Percentiles rank a stretch among this genome's conserved stretches.
phyloP scores from a whole-genome alignment of 2,113 vertebrate genomes.

The Origma solitaria region DNA sequence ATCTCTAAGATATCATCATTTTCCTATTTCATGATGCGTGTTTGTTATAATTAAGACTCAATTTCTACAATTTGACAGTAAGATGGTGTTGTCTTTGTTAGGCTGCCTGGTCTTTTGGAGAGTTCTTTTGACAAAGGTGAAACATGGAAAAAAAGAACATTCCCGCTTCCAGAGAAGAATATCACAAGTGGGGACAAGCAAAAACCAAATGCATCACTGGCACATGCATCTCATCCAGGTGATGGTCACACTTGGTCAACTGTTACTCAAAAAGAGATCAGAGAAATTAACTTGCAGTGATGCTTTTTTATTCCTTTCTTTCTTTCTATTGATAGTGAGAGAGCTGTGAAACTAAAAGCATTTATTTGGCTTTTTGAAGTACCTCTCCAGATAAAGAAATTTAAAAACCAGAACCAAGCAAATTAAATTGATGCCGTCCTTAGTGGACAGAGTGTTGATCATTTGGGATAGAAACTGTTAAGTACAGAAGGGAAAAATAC shows the following conservation, averaged over 20 bases:
- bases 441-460: not conserved
- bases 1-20: not conserved
- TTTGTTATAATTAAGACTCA: not conserved
- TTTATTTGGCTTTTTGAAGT: slow-evolving; percentile 37
- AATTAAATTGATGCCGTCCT: not conserved
- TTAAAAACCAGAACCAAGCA: not conserved
- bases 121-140: slow-evolving; percentile 27
- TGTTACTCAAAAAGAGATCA: not conserved
- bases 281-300: not conserved
- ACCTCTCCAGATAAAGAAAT: not conserved
- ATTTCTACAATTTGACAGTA: not conserved
- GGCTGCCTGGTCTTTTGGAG: slow-evolving; percentile 52
- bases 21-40: not conserved
- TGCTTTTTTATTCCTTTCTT: not conserved
- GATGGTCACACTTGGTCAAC: not conserved
- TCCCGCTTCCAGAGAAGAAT: slow-evolving; percentile 59
- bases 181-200: slow-evolving; percentile 22
- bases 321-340: slow-evolving; percentile 2
- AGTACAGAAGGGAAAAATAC: not conserved
- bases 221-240: slow-evolving; percentile 45
- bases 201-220: not conserved
- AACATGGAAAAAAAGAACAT: slow-evolving; percentile 30
- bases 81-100: slow-evolving; percentile 28
- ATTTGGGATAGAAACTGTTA: not conserved
- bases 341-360: slow-evolving; percentile 9